Base-by-base conservation (phyloP, 2,113 vertebrate species). In the Myanophis thanlyinensis region DNA sequence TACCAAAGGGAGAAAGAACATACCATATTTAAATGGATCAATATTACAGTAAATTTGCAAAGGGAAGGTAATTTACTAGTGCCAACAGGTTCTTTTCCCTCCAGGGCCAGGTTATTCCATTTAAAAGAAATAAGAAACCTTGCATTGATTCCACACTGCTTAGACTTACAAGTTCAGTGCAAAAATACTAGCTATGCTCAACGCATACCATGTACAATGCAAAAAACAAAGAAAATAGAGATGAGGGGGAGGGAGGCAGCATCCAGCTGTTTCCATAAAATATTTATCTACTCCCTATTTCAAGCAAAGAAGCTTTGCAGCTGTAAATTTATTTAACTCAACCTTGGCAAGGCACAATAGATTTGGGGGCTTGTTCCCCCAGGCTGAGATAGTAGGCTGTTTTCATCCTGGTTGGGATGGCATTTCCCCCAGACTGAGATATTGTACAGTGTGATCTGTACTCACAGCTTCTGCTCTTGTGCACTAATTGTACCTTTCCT, bases 291-390 rank as follows among this genome's bases (percentile, higher is more conserved):
- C 73, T 62, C 53, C 53, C 53, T 90, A 51, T 54, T 90, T 86
- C 80, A 85, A 90, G 51, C 90, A 86, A 90, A 86, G 8, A 51
- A 62, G 23, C 22, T 44, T 90, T 84, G 85, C 92, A 93, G 88
- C n/a, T 90, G 80, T 84, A 90, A 22, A 90, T 92, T 86, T 90
- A 46, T 52, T 89, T 44, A 22, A 80, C 35, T 80, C 35, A 80
- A 44, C 18, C 35, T 44, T 80, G 35, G 73, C 6, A 80, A 40
- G 35, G 44, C 35, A 80, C 35, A 22, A 22, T 44, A 35, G 35
- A 44, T 80, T 80, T 80, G 67, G 35, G 22, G n/a, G 3, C 35
- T 44, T 44, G 18, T 7, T 44, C 20, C 7, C 35, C 7, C 7
- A 40, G 18, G 73, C 7, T 44, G 1, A 22, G 35, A 1, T 22